Evolutionary conservation across 1,140 invertebrate species (phyloP).

Genomic region (Drosophila tropicalis): DNA sequence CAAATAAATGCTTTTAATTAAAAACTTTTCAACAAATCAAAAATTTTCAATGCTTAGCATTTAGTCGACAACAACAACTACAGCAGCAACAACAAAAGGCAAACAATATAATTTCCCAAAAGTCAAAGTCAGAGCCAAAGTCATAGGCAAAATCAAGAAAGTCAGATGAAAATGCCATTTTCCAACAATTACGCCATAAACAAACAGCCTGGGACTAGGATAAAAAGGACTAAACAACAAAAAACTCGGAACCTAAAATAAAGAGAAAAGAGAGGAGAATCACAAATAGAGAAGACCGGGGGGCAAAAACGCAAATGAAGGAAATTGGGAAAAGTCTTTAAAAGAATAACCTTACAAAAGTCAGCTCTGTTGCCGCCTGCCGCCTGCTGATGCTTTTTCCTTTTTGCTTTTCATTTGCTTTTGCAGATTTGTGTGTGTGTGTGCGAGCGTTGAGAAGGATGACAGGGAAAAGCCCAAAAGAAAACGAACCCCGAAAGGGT

Average conservation of each 20-base stretch:
- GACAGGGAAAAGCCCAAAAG: constrained; percentile 8
- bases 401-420: constrained; percentile 7
- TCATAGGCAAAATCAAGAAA: constrained; percentile 27
- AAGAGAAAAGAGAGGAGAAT: background rate
- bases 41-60: constrained; percentile 22
- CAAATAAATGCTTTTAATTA: constrained; percentile 38
- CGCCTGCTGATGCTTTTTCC: background rate
- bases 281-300: background rate
- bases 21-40: constrained; percentile 20
- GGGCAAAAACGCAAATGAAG: constrained; percentile 13
- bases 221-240: background rate
- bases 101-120: constrained; percentile 45
- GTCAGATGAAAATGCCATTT: constrained; percentile 36
- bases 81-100: background rate
- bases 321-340: constrained; percentile 23
- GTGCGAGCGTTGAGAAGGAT: background rate
- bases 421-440: constrained; percentile 11
- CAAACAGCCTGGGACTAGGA: constrained; percentile 28
- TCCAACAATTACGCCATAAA: constrained; percentile 60
- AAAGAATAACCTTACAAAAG: constrained; percentile 8
- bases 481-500: constrained; percentile 9
- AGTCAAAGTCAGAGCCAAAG: constrained; percentile 10
- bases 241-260: background rate
- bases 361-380: constrained; percentile 1
- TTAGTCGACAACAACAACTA: constrained; percentile 27